Conservation (phyloP, 2,888 invertebrate genomes). For the Andrena chrysosceles region DNA sequence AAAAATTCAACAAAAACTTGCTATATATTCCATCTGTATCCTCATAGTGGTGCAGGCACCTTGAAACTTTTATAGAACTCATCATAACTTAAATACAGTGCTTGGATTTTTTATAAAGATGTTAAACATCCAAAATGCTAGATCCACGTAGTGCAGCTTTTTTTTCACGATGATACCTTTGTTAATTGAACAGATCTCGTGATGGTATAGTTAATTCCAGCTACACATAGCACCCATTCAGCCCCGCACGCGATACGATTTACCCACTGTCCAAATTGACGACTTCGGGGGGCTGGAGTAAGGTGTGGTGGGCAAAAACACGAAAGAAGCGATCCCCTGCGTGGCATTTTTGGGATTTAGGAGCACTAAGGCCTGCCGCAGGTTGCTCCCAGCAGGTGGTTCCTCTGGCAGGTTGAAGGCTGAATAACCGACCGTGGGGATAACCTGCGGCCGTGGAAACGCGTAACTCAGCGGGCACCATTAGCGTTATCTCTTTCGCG, state of each 20-base stretch:
- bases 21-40: no score
- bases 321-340: constrained; percentile 29
- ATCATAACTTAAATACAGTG: background rate
- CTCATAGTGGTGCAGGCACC: no score
- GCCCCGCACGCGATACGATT: background rate
- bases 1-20: no score
- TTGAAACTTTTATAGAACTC: no score
- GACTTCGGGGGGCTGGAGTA: constrained; percentile 5
- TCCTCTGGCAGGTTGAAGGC: constrained; percentile 69
- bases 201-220: background rate
- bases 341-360: constrained; percentile 70
- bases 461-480: constrained; percentile 81
- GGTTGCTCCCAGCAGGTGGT: constrained; percentile 79
- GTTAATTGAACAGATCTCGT: background rate
- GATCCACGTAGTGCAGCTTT: background rate
- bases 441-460: constrained; percentile 69
- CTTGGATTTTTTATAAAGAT: background rate
- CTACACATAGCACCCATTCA: background rate
- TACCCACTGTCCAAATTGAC: background rate
- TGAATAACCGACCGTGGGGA: constrained; percentile 66
- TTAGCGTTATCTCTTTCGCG: constrained; percentile 78
- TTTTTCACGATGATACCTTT: background rate
- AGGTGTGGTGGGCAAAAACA: constrained; percentile 26
- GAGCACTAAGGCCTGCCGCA: constrained; percentile 48
- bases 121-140: background rate